Evolutionary conservation across 1,140 invertebrate species (phyloP).

Genomic region (Ceratoteleas bidentatus): DNA sequence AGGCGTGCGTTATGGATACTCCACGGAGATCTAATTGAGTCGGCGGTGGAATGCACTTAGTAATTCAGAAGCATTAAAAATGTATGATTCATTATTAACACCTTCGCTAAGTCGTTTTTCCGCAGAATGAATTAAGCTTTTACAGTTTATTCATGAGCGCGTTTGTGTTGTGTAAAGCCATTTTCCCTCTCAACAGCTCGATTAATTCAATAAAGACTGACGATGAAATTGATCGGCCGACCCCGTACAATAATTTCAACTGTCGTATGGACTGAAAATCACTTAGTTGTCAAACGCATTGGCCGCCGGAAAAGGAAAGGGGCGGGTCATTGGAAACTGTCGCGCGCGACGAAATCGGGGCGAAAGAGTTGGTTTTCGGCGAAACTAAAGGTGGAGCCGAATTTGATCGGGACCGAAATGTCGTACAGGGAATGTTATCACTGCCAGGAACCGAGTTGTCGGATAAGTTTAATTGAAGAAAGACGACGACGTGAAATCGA

Average conservation of each 20-base stretch:
- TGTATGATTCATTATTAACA: too few relatives aligned
- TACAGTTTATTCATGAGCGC: too few relatives aligned
- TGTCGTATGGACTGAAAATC: neutral
- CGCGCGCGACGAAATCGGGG: slow-evolving; percentile 26
- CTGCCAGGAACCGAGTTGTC: slow-evolving; percentile 47
- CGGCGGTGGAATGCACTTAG: too few relatives aligned
- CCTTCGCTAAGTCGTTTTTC: too few relatives aligned
- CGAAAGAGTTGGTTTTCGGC: slow-evolving; percentile 43
- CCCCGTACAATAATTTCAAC: neutral
- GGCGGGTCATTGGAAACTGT: slow-evolving; percentile 3
- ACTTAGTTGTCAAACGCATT: slow-evolving; percentile 15
- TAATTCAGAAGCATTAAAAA: too few relatives aligned
- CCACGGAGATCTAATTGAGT: too few relatives aligned
- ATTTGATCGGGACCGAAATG: slow-evolving; percentile 51
- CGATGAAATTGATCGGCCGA: too few relatives aligned
- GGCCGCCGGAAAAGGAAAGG: neutral
- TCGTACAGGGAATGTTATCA: slow-evolving; percentile 60
- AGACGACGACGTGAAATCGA: slow-evolving; percentile 59
- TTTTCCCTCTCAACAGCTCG: too few relatives aligned
- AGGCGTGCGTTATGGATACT: too few relatives aligned
- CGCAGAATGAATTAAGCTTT: too few relatives aligned
- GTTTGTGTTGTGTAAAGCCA: too few relatives aligned
- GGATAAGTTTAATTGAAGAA: slow-evolving; percentile 66
- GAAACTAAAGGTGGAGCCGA: slow-evolving; percentile 33
- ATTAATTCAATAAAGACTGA: too few relatives aligned